A percentile compares a stretch with the other conserved stretches of the same genome.
phyloP scores from a whole-genome alignment of 2,888 invertebrate genomes.

The Drosophila tanythrix region DNA sequence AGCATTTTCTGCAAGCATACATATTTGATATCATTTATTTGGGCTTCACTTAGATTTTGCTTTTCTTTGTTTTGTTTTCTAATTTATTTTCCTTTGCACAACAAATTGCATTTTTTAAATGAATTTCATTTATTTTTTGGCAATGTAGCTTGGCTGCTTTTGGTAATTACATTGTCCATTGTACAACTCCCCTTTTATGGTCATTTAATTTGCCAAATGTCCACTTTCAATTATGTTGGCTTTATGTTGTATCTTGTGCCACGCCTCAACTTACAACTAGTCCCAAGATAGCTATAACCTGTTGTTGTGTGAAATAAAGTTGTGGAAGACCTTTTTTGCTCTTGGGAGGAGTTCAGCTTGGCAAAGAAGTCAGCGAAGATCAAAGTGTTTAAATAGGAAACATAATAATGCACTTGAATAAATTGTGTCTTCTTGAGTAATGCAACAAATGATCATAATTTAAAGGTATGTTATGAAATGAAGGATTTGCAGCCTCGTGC shows the following conservation, averaged over 20 bases:
- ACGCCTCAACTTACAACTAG: constrained; percentile 42
- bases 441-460: background rate
- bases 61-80: constrained; percentile 1
- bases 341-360: background rate
- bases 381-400: background rate
- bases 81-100: constrained; percentile 17
- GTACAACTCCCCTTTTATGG: constrained; percentile 68
- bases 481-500: background rate
- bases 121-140: constrained; percentile 11
- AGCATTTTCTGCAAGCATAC: constrained; percentile 3
- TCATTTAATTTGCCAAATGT: constrained; percentile 69
- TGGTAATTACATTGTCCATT: constrained; percentile 64
- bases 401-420: background rate
- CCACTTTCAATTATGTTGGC: constrained; percentile 49
- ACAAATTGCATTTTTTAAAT: constrained; percentile 28
- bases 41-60: background rate
- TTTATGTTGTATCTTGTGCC: constrained; percentile 23
- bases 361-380: constrained; percentile 12
- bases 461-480: background rate
- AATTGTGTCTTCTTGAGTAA: background rate
- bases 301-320: constrained; percentile 9
- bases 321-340: background rate
- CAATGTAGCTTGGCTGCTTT: constrained; percentile 21
- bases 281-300: constrained; percentile 26
- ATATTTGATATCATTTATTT: constrained; percentile 2